A percentile compares a stretch with the other conserved stretches of the same genome.
Evolutionary conservation across 2,888 invertebrate genomes (phyloP).

Genomic region (Aquatica leii): DNA sequence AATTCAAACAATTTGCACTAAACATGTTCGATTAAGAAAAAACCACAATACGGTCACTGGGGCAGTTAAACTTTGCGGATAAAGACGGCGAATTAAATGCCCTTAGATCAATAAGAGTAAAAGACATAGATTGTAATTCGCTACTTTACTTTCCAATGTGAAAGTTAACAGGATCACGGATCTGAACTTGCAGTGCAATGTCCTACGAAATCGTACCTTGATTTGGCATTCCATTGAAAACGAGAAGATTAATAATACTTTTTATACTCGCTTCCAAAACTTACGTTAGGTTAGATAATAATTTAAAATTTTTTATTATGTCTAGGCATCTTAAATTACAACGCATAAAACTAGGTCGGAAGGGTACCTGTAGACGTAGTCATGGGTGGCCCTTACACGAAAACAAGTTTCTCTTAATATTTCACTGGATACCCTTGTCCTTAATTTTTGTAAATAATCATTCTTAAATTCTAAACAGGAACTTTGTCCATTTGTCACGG

Average conservation of each 20-base stretch:
- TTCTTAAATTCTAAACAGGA: conserved; percentile 11
- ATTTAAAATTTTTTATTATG: conserved; percentile 4
- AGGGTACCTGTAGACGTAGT: background rate
- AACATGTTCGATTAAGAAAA: conserved; percentile 23
- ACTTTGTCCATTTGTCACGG: background rate
- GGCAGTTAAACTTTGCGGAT: conserved; percentile 13
- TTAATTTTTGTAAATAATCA: conserved; percentile 16
- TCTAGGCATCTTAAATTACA: background rate
- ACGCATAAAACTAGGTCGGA: conserved; percentile 4
- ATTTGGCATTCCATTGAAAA: conserved; percentile 44
- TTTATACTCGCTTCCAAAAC: conserved; percentile 21
- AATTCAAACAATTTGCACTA: conserved; percentile 12
- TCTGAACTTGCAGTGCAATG: conserved; percentile 41
- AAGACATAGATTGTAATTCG: conserved; percentile 17
- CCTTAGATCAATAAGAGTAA: conserved; percentile 22
- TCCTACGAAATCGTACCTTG: conserved; percentile 40
- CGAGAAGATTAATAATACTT: conserved; percentile 36
- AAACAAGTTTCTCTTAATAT: conserved; percentile 39
- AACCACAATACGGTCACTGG: conserved; percentile 33
- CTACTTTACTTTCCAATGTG: conserved; percentile 36
- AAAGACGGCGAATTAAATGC: conserved; percentile 9
- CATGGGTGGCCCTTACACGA: conserved; percentile 21
- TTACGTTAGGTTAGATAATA: conserved; percentile 18
- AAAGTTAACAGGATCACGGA: conserved; percentile 39
- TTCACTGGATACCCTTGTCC: conserved; percentile 46